A percentile compares a stretch with the other conserved stretches of the same genome.
These are phyloP conservation scores for Drosophila takahashii DNA, from an alignment of 1,140 invertebrate genomes.

Conservation along the genomic window DNA sequence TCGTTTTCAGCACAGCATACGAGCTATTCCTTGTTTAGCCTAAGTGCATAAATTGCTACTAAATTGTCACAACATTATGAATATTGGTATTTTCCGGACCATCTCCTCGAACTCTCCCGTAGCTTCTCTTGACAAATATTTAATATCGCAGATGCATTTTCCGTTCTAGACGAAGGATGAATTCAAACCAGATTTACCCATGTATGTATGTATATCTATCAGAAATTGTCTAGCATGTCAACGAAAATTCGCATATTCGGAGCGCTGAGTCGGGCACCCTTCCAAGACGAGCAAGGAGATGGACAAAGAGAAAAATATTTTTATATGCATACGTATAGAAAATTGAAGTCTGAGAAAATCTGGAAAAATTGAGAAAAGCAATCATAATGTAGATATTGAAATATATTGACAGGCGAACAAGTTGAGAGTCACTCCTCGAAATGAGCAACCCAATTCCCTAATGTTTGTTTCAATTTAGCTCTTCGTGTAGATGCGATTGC, in stretches of 20 bases:
- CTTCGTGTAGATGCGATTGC: slow-evolving; percentile 5
- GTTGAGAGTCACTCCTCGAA: slow-evolving; percentile 3
- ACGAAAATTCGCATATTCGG: slow-evolving; percentile 32
- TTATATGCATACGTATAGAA: slow-evolving; percentile 16
- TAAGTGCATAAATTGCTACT: slow-evolving; percentile 25
- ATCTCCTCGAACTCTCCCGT: not conserved
- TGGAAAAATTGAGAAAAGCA: slow-evolving; percentile 54
- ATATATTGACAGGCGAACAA: slow-evolving; percentile 33
- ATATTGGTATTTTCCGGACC: slow-evolving; percentile 30
- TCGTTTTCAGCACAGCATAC: not conserved
- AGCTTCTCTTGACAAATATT: slow-evolving; percentile 38
- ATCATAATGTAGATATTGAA: slow-evolving; percentile 55
- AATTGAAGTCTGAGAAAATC: slow-evolving; percentile 45
- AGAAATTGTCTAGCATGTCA: slow-evolving; percentile 48
- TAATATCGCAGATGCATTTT: slow-evolving; percentile 49
- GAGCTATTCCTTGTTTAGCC: not conserved
- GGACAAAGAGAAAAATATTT: slow-evolving; percentile 36
- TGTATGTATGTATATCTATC: slow-evolving; percentile 35
- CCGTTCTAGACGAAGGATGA: slow-evolving; percentile 5
- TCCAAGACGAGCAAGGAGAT: slow-evolving; percentile 30
- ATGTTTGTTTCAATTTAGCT: slow-evolving; percentile 33
- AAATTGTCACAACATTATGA: slow-evolving; percentile 28
- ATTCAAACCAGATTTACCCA: slow-evolving; percentile 25
- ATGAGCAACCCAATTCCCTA: slow-evolving; percentile 7
- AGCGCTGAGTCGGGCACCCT: slow-evolving; percentile 18